Evolutionary conservation across 2,113 vertebrate species (phyloP), one percentile per base, ranked within the genome.

Genomic region (Scortum barcoo): DNA sequence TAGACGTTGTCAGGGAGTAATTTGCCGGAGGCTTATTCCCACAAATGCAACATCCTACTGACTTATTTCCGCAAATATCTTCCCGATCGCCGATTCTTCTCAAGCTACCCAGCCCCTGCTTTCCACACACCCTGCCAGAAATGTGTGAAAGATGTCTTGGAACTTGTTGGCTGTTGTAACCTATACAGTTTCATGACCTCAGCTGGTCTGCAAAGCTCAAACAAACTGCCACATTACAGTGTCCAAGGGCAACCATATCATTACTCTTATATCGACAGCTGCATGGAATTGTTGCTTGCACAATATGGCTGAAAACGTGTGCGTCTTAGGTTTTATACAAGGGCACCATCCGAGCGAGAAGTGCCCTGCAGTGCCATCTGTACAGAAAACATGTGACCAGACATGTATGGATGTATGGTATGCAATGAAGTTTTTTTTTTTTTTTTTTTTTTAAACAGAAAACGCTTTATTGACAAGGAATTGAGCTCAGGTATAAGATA

Each of bases 161-260:
- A 91, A 79, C 67, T 72, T 78, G 65, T 72, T 91, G 88, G 71
- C 63, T 73, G 60, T 69, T 86, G 76, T 87, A 90, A 74, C 81
- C 74, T 88, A 84, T 90, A 84, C 68, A 84, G 63, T 90, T 89
- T 85, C 84, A 88, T 90, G 88, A 93, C 88, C 90, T 93, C 83
- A 83, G 85, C 88, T 79, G 73, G 74, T 75, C 80, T 46, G 70
- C 90, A 90, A 89, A 91, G 73, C 70, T 81, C 78, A 62, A 73
- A 53, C 78, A 83, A 92, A 89, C 83, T 76, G 66, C 73, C 66
- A 80, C 86, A 70, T 89, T 93, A 89, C 54, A 87, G 72, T 69
- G 66, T 90, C 90, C 77, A 86, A 85, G 71, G 70, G 61, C 81
- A 86, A 82, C 80, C 87, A 81, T 83, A 86, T 88, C 73, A 89